These are phyloP conservation scores for Cardiocondyla obscurior DNA, from an alignment of 1,140 invertebrate genomes.

Conservation along the genomic window DNA sequence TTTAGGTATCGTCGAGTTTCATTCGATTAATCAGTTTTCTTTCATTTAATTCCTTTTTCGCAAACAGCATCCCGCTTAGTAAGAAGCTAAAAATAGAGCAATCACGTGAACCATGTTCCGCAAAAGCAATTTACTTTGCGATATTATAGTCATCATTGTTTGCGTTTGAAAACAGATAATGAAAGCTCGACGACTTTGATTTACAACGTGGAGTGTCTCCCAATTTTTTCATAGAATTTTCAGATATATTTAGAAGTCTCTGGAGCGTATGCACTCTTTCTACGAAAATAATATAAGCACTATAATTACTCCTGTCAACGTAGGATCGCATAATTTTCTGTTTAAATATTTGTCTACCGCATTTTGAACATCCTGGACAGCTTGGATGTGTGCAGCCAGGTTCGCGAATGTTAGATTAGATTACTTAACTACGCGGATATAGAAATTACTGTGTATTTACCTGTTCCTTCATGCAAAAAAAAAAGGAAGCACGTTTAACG, in stretches of 20 bases:
- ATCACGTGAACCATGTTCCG: neutral
- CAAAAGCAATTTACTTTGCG: neutral
- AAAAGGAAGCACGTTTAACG: neutral
- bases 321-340: too few species aligned
- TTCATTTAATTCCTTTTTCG: neutral
- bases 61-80: neutral
- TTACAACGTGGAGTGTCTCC: neutral
- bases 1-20: neutral
- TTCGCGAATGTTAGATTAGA: neutral
- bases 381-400: neutral
- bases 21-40: neutral
- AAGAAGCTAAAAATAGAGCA: neutral
- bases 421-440: neutral
- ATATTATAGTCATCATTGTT: neutral
- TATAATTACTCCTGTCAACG: neutral
- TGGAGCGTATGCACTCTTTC: too few species aligned
- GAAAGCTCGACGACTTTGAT: neutral
- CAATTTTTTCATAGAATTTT: neutral
- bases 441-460: neutral
- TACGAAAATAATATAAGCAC: neutral
- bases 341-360: neutral
- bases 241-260: too few species aligned
- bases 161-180: slow-evolving; percentile 1
- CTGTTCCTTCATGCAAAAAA: neutral
- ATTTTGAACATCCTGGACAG: neutral